Evolutionary conservation across 2,113 vertebrate genomes (phyloP).

Genomic region (Chaetodon auriga): DNA sequence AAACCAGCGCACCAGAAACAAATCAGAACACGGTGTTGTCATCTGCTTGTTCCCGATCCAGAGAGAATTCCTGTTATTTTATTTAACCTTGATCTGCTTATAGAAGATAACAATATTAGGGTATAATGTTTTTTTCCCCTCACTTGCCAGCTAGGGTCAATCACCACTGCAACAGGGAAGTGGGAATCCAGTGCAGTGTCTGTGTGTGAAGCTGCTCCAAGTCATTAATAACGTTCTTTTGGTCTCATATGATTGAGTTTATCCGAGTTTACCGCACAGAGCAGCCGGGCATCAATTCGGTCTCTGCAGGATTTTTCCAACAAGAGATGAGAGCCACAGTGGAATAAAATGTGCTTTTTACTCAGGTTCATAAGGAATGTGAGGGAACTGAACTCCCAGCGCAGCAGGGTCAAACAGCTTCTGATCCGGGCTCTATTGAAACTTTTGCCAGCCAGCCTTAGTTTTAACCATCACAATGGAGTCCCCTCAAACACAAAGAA

Average conservation of each 20-base stretch:
- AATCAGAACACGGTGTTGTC: slow-evolving; percentile 65
- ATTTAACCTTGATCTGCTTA: slow-evolving; percentile 72
- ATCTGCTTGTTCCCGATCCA: slow-evolving; percentile 65
- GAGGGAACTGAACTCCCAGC: slow-evolving; percentile 14
- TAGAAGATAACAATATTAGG: slow-evolving; percentile 63
- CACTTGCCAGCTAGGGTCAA: slow-evolving; percentile 48
- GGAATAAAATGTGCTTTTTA: slow-evolving; percentile 37
- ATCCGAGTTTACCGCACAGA: slow-evolving; percentile 49
- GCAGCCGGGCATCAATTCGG: slow-evolving; percentile 44
- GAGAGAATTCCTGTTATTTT: slow-evolving; percentile 72
- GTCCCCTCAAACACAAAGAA: slow-evolving; percentile 35
- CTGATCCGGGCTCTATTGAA: slow-evolving; percentile 36
- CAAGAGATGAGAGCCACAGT: slow-evolving; percentile 15
- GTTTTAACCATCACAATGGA: slow-evolving; percentile 12
- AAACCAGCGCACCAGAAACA: slow-evolving; percentile 72
- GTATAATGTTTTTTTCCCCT: slow-evolving; percentile 69
- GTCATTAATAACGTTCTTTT: slow-evolving; percentile 69
- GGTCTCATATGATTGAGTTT: slow-evolving; percentile 50
- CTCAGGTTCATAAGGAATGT: slow-evolving; percentile 15
- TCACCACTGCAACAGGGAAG: slow-evolving; percentile 30
- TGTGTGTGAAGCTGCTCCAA: slow-evolving; percentile 55
- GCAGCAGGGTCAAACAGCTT: slow-evolving; percentile 20
- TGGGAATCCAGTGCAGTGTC: slow-evolving; percentile 17
- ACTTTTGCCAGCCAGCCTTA: slow-evolving; percentile 35
- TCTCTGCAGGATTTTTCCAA: slow-evolving; percentile 42